Evolutionary conservation across 2,888 invertebrate genomes (phyloP).

Genomic region (Rhaphigaster nebulosa): DNA sequence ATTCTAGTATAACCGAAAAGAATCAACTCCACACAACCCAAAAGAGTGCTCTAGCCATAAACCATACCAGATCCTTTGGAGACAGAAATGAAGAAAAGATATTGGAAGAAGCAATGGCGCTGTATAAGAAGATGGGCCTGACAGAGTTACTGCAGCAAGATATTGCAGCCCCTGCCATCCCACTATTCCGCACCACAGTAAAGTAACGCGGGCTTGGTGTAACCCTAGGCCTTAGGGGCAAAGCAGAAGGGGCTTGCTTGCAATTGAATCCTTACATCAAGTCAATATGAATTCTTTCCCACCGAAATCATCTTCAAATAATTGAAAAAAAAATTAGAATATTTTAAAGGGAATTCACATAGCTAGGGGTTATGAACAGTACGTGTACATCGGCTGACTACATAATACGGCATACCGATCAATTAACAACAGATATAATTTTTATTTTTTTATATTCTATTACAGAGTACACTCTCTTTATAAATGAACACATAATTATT

Average conservation of each 20-base stretch:
- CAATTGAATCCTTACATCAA: neutral
- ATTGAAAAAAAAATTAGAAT: too few relatives aligned
- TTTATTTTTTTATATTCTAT: too few relatives aligned
- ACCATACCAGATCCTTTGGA: neutral
- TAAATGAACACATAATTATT: too few relatives aligned
- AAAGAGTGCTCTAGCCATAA: neutral
- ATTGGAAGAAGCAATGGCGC: neutral
- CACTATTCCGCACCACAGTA: neutral
- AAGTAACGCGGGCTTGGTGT: neutral
- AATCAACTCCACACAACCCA: neutral
- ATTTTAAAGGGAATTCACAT: too few relatives aligned
- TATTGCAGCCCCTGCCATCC: neutral
- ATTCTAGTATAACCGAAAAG: neutral
- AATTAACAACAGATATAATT: too few relatives aligned
- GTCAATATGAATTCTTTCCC: neutral
- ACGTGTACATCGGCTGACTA: too few relatives aligned
- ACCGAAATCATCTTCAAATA: neutral
- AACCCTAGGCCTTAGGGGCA: neutral
- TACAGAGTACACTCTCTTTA: too few relatives aligned
- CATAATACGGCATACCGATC: too few relatives aligned
- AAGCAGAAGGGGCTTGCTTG: neutral
- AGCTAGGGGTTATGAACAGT: too few relatives aligned
- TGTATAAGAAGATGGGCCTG: conserved; percentile 39
- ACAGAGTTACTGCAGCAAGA: neutral
- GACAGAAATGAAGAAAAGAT: neutral